Conservation (phyloP, 2,888 invertebrate species). For the Chymomyza procnemis region DNA sequence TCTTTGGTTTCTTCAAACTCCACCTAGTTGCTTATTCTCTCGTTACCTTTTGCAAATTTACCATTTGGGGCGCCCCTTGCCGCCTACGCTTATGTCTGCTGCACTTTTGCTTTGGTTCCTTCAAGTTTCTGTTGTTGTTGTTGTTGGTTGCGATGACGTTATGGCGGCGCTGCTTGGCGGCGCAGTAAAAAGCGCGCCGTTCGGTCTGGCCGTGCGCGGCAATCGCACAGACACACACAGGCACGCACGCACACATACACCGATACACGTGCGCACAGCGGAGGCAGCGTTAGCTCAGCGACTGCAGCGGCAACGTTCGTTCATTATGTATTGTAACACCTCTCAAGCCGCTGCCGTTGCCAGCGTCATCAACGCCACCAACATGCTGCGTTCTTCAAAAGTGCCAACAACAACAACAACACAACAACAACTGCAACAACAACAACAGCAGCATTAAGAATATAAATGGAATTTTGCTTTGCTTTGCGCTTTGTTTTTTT, state of each 20-base stretch:
- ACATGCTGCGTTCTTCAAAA: constrained; percentile 49
- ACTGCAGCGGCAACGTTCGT: constrained; percentile 33
- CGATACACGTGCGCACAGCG: constrained; percentile 7
- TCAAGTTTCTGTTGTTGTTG: not conserved
- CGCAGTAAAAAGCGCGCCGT: constrained; percentile 45
- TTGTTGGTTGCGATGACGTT: constrained; percentile 47
- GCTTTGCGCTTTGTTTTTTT: constrained; percentile 46
- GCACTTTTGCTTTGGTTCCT: constrained; percentile 6
- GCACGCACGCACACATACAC: not conserved
- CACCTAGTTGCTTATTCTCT: too few relatives aligned
- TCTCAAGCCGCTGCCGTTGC: constrained; percentile 48
- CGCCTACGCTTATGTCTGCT: constrained; percentile 8
- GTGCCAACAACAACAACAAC: constrained; percentile 46
- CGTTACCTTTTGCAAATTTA: too few relatives aligned
- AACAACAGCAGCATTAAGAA: constrained; percentile 37
- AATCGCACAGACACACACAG: constrained; percentile 27
- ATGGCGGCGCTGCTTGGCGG: constrained; percentile 47
- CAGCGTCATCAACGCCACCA: constrained; percentile 40
- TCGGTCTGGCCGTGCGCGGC: constrained; percentile 60
- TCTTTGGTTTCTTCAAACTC: too few relatives aligned
- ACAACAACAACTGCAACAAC: constrained; percentile 21
- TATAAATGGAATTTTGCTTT: constrained; percentile 66
- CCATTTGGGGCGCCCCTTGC: too few relatives aligned
- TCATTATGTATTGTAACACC: constrained; percentile 65
- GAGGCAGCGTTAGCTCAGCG: not conserved